Percentiles rank a stretch among this genome's conserved stretches.
phyloP scores from a whole-genome alignment of 2,888 invertebrate species.

The Leucania comma region DNA sequence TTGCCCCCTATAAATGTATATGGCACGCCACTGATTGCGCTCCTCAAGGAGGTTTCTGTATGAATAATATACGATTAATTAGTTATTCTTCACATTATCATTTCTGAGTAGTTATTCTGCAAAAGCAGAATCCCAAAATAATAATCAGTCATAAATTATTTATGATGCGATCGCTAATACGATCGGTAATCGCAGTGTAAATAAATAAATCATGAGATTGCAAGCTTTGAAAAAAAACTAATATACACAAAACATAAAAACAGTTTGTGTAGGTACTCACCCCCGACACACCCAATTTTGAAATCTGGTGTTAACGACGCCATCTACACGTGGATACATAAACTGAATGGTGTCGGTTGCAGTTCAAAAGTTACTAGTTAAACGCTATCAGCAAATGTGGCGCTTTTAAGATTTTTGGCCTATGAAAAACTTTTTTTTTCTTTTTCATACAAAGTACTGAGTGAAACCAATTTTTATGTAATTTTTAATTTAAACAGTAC shows the following conservation, averaged over 20 bases:
- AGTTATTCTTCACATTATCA: background rate
- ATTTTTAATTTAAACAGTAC: background rate
- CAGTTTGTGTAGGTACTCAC: too few species aligned
- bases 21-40: too few species aligned
- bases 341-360: background rate
- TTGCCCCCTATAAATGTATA: too few species aligned
- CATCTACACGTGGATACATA: conserved; percentile 9
- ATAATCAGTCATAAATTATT: background rate
- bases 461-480: background rate
- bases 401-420: background rate
- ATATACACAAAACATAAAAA: background rate
- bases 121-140: background rate
- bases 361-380: background rate
- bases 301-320: background rate
- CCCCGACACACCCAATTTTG: background rate
- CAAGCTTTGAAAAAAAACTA: background rate
- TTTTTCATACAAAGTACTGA: background rate
- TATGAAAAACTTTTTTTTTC: background rate
- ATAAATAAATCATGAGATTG: background rate
- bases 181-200: background rate
- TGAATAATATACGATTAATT: too few species aligned
- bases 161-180: background rate
- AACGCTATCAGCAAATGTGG: background rate
- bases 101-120: background rate
- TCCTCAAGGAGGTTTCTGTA: too few species aligned